A percentile compares a stretch with the other conserved stretches of the same genome.
Conservation (phyloP, 1,140 invertebrate species). For the Lithobius niger region DNA sequence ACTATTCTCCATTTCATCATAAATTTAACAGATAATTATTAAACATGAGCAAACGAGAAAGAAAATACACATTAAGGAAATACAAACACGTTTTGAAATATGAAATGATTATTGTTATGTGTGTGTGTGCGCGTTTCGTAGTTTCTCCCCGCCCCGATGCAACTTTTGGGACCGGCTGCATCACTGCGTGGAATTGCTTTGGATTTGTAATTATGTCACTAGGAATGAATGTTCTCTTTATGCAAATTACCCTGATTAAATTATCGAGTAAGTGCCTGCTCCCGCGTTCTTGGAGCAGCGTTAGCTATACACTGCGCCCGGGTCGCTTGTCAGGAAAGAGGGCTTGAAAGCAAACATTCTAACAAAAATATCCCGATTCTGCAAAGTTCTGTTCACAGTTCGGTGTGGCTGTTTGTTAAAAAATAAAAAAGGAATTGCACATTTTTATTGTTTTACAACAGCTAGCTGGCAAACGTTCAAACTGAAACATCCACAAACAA, state of each 20-base stretch:
- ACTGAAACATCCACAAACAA: too few relatives aligned
- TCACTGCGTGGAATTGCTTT: neutral
- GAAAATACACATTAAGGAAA: neutral
- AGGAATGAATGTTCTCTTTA: constrained; percentile 3
- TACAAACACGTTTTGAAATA: neutral
- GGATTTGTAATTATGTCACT: constrained; percentile 5
- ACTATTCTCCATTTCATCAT: neutral
- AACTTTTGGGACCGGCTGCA: neutral
- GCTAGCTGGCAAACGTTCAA: too few relatives aligned
- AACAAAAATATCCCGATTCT: too few relatives aligned
- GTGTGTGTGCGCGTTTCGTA: too few relatives aligned
- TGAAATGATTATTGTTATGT: constrained; percentile 6
- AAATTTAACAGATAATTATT: neutral
- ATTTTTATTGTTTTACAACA: too few relatives aligned
- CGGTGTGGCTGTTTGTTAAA: too few relatives aligned
- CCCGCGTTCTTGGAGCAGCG: too few relatives aligned
- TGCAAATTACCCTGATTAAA: constrained; percentile 8
- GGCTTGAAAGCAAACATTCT: too few relatives aligned
- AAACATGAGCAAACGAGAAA: neutral
- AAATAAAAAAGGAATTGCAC: too few relatives aligned
- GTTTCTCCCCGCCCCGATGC: neutral
- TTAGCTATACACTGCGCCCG: too few relatives aligned
- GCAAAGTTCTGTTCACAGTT: too few relatives aligned
- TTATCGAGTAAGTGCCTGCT: constrained; percentile 3
- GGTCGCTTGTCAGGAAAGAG: too few relatives aligned